Conservation (phyloP, 2,113 vertebrate species). For the Oreochromis niloticus region DNA sequence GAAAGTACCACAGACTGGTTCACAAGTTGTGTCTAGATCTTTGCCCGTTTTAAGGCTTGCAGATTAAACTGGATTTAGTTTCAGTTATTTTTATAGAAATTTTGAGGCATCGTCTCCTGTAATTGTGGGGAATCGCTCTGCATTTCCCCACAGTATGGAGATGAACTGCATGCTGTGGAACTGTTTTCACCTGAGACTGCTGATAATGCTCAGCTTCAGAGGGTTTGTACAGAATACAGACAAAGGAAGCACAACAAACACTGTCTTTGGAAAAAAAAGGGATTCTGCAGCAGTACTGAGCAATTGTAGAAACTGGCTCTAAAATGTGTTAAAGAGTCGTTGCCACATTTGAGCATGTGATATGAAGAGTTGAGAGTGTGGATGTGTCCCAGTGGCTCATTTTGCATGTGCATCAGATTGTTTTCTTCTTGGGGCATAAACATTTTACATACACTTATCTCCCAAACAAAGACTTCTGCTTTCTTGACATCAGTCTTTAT, state of each 20-base stretch:
- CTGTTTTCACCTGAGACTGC: background rate
- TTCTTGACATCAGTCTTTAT: background rate
- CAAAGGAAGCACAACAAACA: background rate
- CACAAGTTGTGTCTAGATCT: background rate
- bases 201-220: background rate
- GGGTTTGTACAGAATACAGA: background rate
- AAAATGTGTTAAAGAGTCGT: background rate
- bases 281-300: background rate
- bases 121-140: background rate
- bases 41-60: background rate
- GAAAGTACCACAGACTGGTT: background rate
- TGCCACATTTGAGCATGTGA: background rate
- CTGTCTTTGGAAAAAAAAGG: background rate
- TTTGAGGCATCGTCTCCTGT: background rate
- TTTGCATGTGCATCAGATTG: background rate
- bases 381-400: background rate
- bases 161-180: background rate
- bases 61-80: background rate
- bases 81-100: background rate
- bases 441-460: background rate
- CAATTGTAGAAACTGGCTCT: background rate
- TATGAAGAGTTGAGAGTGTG: background rate
- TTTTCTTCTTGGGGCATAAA: background rate
- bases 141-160: background rate
- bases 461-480: background rate